Base-by-base conservation (phyloP, 2,113 vertebrate genomes). In the Salvelinus alpinus region DNA sequence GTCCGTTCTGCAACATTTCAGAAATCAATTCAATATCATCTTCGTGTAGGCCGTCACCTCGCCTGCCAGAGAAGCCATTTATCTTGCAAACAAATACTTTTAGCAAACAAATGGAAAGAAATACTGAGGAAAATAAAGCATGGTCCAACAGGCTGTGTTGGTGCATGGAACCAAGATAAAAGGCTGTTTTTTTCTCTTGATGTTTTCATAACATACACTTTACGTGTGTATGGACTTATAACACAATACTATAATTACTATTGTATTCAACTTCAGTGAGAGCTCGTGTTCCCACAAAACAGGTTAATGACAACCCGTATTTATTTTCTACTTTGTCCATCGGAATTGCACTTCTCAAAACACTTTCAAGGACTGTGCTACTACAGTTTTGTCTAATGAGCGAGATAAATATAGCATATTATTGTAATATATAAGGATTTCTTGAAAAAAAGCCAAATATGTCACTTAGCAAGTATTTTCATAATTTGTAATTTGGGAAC, bases 21-120 rank as follows among this genome's bases (percentile, higher is more conserved):
- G 90, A 93, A 94, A 94, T 94, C 92, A 87, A 93, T 86, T 90
- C 89, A 91, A 94, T 93, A 91, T 93, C 89, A 88, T 90, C 87
- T 94, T 92, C 91, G 89, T 91, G 90, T 93, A 90, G 92, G 90
- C 90, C 93, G 93, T 92, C 92, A 93, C 93, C 93, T 89, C 89
- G 74, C 73, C 80, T 77, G 64, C 68, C 74, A 83, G 80, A 80
- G 72, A 70, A 71, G 80, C 85, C 88, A 86, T 89, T 89, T 88
- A 86, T 89, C 88, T 88, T 83, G 80, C 86, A 89, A 89, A 89
- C 83, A 89, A 89, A 89, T 82, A 88, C 86, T 88, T 89, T 89
- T 84, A 85, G 84, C 88, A 88, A 85, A 88, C 91, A 90, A 88
- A 87, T 82, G 86, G 83, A 85, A 80, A 87, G 84, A 88, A 90